phyloP scores from a whole-genome alignment of 2,113 vertebrate genomes.

The Actinemys pallida region DNA sequence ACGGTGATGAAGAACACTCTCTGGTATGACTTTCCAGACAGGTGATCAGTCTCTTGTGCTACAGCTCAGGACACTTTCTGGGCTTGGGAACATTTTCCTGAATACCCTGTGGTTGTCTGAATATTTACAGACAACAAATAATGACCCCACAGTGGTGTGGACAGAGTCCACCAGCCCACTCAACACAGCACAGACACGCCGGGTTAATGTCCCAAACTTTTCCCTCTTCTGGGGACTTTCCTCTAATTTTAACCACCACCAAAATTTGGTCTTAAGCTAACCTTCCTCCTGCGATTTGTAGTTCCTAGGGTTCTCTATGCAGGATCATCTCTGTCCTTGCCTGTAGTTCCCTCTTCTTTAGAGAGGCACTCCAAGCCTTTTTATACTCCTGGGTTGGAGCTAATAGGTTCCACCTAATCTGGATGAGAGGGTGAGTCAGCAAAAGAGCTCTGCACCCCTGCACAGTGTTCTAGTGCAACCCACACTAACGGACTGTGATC shows the following conservation, averaged over 20 bases:
- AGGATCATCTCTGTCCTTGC: neutral
- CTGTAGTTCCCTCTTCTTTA: neutral
- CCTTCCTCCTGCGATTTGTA: neutral
- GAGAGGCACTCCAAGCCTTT: neutral
- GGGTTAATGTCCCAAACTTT: neutral
- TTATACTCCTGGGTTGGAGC: rapidly evolving
- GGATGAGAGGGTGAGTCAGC: neutral
- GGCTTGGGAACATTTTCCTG: neutral
- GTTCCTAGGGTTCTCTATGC: rapidly evolving
- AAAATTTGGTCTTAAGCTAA: neutral
- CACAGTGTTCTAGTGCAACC: neutral
- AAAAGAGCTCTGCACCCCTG: neutral
- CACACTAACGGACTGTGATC: rapidly evolving
- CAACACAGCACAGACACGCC: neutral
- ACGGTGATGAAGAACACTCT: too few relatives aligned
- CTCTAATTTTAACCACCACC: neutral
- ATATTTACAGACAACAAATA: rapidly evolving
- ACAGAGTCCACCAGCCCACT: neutral
- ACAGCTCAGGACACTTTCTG: too few relatives aligned
- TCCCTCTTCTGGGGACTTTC: neutral
- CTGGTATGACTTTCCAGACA: neutral
- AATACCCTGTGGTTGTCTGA: neutral
- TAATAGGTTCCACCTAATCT: neutral
- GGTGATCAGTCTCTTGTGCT: neutral
- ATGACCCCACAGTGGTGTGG: rapidly evolving